Percentiles rank a stretch among this genome's conserved stretches.
These are phyloP conservation scores for Stigmatopora nigra DNA, from an alignment of 2,113 vertebrate species.

Conservation along the genomic window DNA sequence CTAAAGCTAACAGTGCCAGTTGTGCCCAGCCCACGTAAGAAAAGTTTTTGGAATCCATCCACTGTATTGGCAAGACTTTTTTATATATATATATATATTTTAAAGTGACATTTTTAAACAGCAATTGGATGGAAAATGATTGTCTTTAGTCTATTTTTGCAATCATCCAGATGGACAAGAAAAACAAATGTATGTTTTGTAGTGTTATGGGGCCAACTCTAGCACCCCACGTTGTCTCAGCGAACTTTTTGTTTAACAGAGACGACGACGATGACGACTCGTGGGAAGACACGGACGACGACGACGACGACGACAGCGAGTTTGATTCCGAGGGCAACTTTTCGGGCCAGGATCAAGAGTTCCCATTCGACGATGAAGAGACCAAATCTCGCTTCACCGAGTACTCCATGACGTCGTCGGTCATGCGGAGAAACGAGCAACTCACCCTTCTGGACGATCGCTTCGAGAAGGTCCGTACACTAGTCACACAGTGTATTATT, in stretches of 20 bases:
- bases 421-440: constrained; percentile 91
- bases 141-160: no score
- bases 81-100: no score
- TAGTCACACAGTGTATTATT: no score
- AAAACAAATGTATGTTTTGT: no score
- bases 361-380: constrained; percentile 86
- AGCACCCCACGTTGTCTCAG: background rate
- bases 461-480: constrained; percentile 83
- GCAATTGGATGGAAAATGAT: no score
- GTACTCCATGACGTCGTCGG: constrained; percentile 89
- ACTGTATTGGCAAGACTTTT: no score
- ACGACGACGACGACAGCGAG: constrained; percentile 36
- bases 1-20: constrained; percentile 72
- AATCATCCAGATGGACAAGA: no score
- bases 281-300: background rate
- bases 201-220: no score
- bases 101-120: no score
- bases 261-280: background rate
- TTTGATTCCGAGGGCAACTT: constrained; percentile 68
- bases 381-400: constrained; percentile 93
- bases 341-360: constrained; percentile 58
- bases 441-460: constrained; percentile 88
- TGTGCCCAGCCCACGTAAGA: constrained; percentile 38
- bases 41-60: no score
- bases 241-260: constrained; percentile 18